Percentiles rank a stretch among this genome's conserved stretches.
phyloP scores from a whole-genome alignment of 2,113 vertebrate genomes.

The Rhabdomys dilectus region DNA sequence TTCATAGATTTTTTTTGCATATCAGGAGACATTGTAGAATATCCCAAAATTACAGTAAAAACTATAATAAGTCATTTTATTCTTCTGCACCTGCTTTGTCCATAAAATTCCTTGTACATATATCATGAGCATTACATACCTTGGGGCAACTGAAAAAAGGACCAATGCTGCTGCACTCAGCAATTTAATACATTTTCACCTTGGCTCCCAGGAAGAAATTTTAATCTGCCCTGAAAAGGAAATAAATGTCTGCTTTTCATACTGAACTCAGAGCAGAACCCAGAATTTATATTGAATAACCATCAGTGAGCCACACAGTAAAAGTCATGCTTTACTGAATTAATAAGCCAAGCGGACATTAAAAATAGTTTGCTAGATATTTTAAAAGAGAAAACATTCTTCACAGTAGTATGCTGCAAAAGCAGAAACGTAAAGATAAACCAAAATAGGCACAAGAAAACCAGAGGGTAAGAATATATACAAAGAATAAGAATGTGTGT shows the following conservation, averaged over 20 bases:
- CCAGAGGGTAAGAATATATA: not conserved
- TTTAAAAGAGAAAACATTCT: not conserved
- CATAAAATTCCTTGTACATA: too few species aligned
- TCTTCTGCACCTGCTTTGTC: not conserved
- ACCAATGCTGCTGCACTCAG: not conserved
- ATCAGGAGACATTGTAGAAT: not conserved
- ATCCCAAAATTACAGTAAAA: not conserved
- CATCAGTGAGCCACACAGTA: not conserved
- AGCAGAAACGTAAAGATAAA: not conserved
- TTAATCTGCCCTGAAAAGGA: not conserved
- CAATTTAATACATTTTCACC: not conserved
- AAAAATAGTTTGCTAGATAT: not conserved
- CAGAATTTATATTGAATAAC: not conserved
- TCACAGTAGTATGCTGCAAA: not conserved
- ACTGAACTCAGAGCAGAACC: not conserved
- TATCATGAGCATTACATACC: not conserved
- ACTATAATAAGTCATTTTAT: not conserved
- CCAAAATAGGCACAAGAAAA: not conserved
- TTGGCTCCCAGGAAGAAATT: not conserved
- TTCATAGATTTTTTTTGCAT: not conserved
- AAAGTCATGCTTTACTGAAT: not conserved
- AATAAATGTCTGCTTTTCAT: not conserved
- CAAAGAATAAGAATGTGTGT: not conserved
- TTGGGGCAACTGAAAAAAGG: not conserved
- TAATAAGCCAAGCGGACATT: not conserved